Base-by-base conservation (phyloP, 2,113 vertebrate genomes). In the Benitochromis conjunctus region DNA sequence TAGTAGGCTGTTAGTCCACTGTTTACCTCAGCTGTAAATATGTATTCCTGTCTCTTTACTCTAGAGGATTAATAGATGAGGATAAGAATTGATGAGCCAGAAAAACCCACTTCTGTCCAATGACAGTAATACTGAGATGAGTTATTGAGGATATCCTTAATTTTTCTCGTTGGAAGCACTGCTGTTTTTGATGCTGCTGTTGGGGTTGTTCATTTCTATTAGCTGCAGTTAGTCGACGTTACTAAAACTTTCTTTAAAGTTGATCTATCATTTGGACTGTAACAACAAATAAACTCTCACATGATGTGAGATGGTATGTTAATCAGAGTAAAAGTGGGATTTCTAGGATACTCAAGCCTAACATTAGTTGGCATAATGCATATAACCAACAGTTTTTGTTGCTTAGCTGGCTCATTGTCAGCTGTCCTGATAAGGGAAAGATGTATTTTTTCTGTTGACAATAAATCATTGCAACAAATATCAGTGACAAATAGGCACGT, bases 321-420 rank as follows among this genome's bases (percentile, higher is more conserved):
- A 64, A 38, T 3, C 19, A 64, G 34, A 64, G 60, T 38, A 8
- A 64, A 64, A 64, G 34, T n/a, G 2, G 38, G 60, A 38, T 38
- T 64, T 64, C 38, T 64, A 64, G 60, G 31, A 0, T 64, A 64
- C 60, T 19, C 58, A 36, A 12, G 10, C 31, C 18, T 4, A 36
- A 64, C 9, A 62, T 62, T 62, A 62, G 31, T n/a, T 64, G 31
- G 60, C 31, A 64, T n/a, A 64, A 64, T 64, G 16, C 10, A 64
- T 0, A n/a, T n/a, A 38, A 38, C 19, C 6, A 38, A 38, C 60
- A 38, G 34, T 0, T 8, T 38, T 62, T 64, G 60, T 64, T 64
- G 29, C 4, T 29, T 29, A 29, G 29, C 29, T 29, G 29, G 29
- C 29, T 29, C 4, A 3, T 29, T 29, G 1, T 34, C 31, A 6